Conservation (phyloP, 2,113 vertebrate genomes). For the Uropsilus gracilis region DNA sequence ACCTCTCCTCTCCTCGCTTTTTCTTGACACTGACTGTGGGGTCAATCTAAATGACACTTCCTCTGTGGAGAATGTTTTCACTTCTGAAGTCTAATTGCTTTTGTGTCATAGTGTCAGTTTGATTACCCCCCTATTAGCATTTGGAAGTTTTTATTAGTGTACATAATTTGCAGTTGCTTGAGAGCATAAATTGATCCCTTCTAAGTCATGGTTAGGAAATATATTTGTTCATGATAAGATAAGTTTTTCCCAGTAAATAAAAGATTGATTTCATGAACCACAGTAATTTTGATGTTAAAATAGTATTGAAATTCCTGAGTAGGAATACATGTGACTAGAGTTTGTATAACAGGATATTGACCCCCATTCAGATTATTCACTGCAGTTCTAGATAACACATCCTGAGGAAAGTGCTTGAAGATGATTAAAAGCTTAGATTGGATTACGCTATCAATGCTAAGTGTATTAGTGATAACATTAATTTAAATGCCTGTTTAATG, state of each 20-base stretch:
- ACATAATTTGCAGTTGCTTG: background rate
- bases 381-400: background rate
- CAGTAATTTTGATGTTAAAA: background rate
- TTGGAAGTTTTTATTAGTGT: background rate
- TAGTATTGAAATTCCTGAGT: background rate
- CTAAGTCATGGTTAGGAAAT: background rate
- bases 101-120: background rate
- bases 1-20: background rate
- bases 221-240: background rate
- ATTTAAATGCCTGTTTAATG: background rate
- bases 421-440: background rate
- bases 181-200: background rate
- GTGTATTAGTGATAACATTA: background rate
- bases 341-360: background rate
- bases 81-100: background rate
- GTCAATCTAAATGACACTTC: background rate
- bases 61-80: background rate
- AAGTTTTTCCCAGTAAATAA: background rate
- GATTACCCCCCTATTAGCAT: background rate
- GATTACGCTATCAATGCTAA: background rate
- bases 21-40: background rate
- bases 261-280: background rate
- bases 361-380: background rate
- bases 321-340: background rate
- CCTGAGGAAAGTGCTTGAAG: background rate